Evolutionary conservation across 2,888 invertebrate species (phyloP).

Genomic region (Gonocerus acuteangulatus): DNA sequence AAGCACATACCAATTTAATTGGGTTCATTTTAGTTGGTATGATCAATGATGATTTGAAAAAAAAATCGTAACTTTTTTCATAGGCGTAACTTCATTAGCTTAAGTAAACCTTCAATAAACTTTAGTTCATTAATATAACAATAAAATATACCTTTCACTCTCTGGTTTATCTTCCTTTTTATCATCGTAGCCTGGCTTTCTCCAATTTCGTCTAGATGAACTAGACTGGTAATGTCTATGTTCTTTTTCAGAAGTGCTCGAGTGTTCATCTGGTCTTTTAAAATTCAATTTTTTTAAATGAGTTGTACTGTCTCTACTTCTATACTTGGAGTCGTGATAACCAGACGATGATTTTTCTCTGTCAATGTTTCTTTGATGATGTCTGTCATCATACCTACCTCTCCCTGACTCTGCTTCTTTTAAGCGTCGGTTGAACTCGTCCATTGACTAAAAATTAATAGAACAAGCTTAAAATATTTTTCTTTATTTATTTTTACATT

Average conservation of each 20-base stretch:
- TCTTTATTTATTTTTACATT: no score
- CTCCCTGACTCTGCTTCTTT: conserved; percentile 45
- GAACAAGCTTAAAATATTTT: no score
- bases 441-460: conserved; percentile 46
- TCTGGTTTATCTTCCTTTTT: not conserved
- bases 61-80: no score
- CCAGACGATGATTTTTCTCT: not conserved
- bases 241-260: not conserved
- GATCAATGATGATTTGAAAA: no score
- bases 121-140: no score
- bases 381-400: conserved; percentile 7
- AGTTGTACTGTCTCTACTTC: conserved; percentile 3
- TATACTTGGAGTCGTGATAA: not conserved
- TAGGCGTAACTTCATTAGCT: no score
- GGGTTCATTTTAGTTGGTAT: no score
- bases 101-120: no score
- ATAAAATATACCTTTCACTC: no score
- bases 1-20: no score
- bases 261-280: conserved; percentile 40
- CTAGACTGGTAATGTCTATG: not conserved
- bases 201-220: conserved; percentile 25
- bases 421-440: conserved; percentile 47
- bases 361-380: not conserved
- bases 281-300: conserved; percentile 36
- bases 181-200: conserved; percentile 3